These are phyloP conservation scores for Anoncus sp. DNA, from an alignment of 2,888 invertebrate species.

Conservation along the genomic window DNA sequence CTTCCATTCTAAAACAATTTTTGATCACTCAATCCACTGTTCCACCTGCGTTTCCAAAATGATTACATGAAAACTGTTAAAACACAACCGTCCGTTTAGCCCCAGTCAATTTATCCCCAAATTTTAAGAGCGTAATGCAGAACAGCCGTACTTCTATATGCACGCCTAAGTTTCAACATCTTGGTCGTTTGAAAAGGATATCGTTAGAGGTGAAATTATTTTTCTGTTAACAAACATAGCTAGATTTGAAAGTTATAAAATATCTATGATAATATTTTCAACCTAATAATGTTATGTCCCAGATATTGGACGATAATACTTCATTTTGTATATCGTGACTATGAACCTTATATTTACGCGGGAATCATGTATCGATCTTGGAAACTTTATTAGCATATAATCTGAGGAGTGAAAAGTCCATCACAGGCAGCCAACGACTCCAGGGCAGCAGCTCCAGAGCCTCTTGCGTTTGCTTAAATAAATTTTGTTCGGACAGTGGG, in stretches of 20 bases:
- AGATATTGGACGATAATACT: background rate
- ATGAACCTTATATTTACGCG: background rate
- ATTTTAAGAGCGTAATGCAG: background rate
- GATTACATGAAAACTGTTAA: background rate
- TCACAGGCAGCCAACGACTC: constrained; percentile 15
- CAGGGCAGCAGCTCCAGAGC: constrained; percentile 58
- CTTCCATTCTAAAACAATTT: constrained; percentile 22
- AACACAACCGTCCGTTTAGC: too few relatives aligned
- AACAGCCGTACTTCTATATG: background rate
- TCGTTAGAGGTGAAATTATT: background rate
- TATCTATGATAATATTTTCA: background rate
- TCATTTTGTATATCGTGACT: background rate
- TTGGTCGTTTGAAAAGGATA: background rate
- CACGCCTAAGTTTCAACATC: background rate
- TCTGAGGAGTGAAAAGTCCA: constrained; percentile 70
- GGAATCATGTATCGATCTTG: constrained; percentile 72
- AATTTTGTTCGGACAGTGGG: constrained; percentile 79
- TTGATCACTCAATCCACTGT: constrained; percentile 6
- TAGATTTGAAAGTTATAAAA: background rate
- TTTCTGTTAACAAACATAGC: background rate
- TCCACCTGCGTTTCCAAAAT: background rate
- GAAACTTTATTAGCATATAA: constrained; percentile 65
- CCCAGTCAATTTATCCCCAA: background rate
- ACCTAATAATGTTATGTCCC: background rate
- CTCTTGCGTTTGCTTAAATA: constrained; percentile 82